Evolutionary conservation across 2,888 invertebrate genomes (phyloP), one percentile per base, ranked within the genome.

Genomic region (Rhingia rostrata): DNA sequence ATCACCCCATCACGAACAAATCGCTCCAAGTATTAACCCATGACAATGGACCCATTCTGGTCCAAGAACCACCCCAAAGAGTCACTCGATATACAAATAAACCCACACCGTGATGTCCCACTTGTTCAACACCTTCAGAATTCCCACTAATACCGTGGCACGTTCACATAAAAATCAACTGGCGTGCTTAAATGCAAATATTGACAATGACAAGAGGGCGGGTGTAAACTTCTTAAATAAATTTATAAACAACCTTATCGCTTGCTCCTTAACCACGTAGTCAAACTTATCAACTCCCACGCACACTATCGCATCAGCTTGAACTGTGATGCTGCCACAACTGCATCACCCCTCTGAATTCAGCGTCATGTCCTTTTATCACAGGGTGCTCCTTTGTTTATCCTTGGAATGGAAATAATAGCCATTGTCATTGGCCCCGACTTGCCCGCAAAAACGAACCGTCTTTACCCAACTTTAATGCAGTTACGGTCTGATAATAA

Each of bases 401-500:
- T 53, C 43, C 41, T 54, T 66, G 41, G 53, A 32, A 45, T 32
- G 41, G 10, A 30, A 39, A 53, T 54, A 54, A 53, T 43, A 66
- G 43, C 66, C 51, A 54, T 66, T 54, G 67, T 33, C 66, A 54
- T 35, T 67, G 64, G 51, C 39, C 30, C 35, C 3, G 6, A 4
- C 10, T 37, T 37, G 35, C 6, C 9, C 32, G 30, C 35, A 32
- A 53, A 41, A 41, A 30, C 22, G 22, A 22, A 22, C 22, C 22
- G 6, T 41, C 1, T 30, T 58, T 60, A 9, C 33, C 33, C 39
- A 70, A 60, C 43, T 70, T 70, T 51, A 47, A 39, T 39, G 32
- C 12, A 60, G 60, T 49, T 61, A 72, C 30, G 53, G 30, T 61
- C 53, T 45, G 41, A 33, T 35, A 43, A 61, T 35, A 72, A 49